Conservation (phyloP, 1,140 invertebrate genomes). For the Penaeus japonicus region DNA sequence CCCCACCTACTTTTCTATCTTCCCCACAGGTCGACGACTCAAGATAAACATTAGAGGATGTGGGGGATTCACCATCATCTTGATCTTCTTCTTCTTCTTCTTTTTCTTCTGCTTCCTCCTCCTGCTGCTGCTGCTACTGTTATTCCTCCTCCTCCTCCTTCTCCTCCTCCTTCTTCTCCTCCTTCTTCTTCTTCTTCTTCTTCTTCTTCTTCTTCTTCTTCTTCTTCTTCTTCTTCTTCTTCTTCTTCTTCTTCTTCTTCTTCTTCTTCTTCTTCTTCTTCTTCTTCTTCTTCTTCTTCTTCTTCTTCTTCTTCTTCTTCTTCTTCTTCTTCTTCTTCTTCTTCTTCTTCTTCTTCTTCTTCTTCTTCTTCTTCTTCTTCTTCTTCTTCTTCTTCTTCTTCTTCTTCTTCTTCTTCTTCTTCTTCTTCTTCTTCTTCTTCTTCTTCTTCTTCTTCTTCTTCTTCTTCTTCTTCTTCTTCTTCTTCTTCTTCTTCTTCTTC, state of each 20-base stretch:
- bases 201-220: background rate
- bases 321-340: background rate
- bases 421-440: background rate
- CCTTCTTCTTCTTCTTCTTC: background rate
- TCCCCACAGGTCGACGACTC: background rate
- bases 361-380: background rate
- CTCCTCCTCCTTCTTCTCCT: background rate
- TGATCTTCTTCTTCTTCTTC: too few species aligned
- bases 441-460: too few species aligned
- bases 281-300: background rate
- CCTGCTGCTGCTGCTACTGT: too few species aligned
- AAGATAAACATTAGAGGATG: background rate
- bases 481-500: too few species aligned
- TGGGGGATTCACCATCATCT: too few species aligned
- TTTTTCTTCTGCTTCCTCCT: too few species aligned
- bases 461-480: background rate
- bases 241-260: background rate
- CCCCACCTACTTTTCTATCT: background rate
- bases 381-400: background rate
- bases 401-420: too few species aligned
- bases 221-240: background rate
- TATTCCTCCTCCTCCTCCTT: background rate
- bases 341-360: background rate
- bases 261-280: background rate
- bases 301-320: background rate